Base-by-base conservation (phyloP, 53 echinoderm and acorn worm species). In the Echinarachnius parma region DNA sequence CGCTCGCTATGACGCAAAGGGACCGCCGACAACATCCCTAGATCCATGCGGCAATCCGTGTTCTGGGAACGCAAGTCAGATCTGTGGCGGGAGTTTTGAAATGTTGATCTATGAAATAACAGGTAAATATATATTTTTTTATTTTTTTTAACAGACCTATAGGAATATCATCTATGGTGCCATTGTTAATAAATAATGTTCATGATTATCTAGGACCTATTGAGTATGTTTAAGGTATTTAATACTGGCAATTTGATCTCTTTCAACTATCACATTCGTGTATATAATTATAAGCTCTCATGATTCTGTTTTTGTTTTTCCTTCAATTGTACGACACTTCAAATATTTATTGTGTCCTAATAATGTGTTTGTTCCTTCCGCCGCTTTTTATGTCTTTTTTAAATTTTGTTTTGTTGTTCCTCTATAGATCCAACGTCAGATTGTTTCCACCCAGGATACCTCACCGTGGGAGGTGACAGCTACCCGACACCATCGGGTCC, bases 401-500 rank as follows among this genome's bases (percentile, higher is more conserved):
- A n/a, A n/a, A n/a, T n/a, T n/a, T n/a, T n/a, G n/a, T n/a, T 53
- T 18, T 21, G 28, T 53, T 21, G 53, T 18, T 21, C 21, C 4
- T 60, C 16, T 18, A 7, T 22, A 69, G 70, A 69, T 31, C 34
- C 70, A 22, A 22, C 34, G 11, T 74, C 87, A 0, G 66, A 54
- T 4, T 87, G 87, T 18, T 87, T 82, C 45, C 87, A 87, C 60
- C 87, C 87, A n/a, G 87, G 87, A 1, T 87, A 62, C 46, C 74
- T 82, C 13, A 48, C 27, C 21, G 53, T 69, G 34, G 19, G 54
- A 7, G 36, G 53, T 13, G 54, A 69, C 31, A 29, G 20, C 37
- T 69, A 53, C 36, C 70, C 70, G 15, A n/a, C n/a, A n/a, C 34
- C 53, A 2, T 10, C 34, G 11, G 13, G 21, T n/a, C 52, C 32